Conservation (phyloP, 2,113 vertebrate genomes). For the Castor canadensis region DNA sequence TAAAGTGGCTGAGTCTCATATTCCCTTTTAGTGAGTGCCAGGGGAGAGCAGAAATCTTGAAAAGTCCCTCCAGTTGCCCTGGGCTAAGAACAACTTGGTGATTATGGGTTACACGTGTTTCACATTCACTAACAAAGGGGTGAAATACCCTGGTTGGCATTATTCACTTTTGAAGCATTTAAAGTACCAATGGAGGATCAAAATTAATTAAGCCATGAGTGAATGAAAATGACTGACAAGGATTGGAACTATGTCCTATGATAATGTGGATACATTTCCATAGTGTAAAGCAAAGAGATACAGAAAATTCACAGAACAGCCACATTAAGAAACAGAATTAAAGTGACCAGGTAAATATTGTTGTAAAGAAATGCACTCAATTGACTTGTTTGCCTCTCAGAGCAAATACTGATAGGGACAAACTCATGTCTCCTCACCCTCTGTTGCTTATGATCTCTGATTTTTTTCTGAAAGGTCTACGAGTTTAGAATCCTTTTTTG, state of each 20-base stretch:
- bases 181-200: constrained; percentile 46
- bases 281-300: neutral
- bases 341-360: neutral
- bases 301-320: neutral
- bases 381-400: neutral
- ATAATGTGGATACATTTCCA: neutral
- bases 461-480: neutral
- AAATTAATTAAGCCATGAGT: constrained; percentile 39
- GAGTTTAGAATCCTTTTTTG: neutral
- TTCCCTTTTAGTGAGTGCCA: constrained; percentile 60
- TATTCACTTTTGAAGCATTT: constrained; percentile 67
- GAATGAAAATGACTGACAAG: constrained; percentile 42
- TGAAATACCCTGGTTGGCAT: constrained; percentile 19
- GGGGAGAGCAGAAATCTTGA: constrained; percentile 70
- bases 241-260: neutral
- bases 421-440: neutral
- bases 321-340: neutral
- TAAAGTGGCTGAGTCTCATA: constrained; percentile 40
- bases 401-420: neutral
- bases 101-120: constrained; percentile 48
- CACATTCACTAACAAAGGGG: constrained; percentile 35
- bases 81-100: constrained; percentile 32
- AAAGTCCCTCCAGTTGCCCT: constrained; percentile 31
- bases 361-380: neutral
- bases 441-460: neutral